These are phyloP conservation scores for Esox niger DNA, from an alignment of 2,113 vertebrate genomes.

Conservation along the genomic window DNA sequence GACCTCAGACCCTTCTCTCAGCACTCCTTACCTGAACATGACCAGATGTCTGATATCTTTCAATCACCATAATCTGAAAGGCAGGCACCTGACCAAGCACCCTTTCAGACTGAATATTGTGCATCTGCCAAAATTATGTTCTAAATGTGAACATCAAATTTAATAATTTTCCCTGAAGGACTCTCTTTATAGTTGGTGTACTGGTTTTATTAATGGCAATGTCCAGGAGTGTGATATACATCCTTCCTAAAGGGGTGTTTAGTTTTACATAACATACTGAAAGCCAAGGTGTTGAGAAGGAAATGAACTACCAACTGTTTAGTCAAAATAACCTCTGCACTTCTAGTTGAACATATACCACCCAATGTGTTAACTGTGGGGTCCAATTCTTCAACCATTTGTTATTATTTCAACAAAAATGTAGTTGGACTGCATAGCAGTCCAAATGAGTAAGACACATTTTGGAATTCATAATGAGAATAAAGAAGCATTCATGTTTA, in stretches of 20 bases:
- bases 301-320: not conserved
- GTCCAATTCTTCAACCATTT: no score
- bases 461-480: no score
- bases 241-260: no score
- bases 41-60: not conserved
- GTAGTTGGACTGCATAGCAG: no score
- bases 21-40: not conserved
- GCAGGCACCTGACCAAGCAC: not conserved
- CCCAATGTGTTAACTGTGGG: no score
- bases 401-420: no score
- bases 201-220: not conserved
- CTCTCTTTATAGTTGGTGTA: not conserved
- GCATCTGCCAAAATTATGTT: not conserved
- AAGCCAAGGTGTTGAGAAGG: not conserved
- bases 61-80: not conserved
- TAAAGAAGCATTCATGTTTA: no score
- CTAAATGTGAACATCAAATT: not conserved
- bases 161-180: not conserved
- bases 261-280: not conserved
- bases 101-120: not conserved
- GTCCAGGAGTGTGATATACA: not conserved
- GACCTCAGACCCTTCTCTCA: no score
- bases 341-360: not conserved
- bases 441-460: no score
- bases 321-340: no score